phyloP scores from a whole-genome alignment of 1,140 invertebrate genomes.

The Aphaenogaster rudis region DNA sequence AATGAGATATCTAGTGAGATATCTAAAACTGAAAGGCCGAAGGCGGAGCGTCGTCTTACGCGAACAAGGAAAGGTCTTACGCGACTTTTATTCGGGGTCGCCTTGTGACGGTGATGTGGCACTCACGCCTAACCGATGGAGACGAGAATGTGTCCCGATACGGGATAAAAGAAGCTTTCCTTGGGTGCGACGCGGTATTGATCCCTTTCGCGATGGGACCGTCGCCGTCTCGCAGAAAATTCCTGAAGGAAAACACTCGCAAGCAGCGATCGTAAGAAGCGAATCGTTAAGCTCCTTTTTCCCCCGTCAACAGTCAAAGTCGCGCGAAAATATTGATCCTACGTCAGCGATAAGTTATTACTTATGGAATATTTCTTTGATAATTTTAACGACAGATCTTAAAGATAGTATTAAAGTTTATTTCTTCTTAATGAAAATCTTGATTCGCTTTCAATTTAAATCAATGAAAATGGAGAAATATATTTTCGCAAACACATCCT shows the following conservation, averaged over 20 bases:
- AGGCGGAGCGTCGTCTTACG: slow-evolving; percentile 10
- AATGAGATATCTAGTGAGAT: background rate
- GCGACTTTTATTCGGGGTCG: slow-evolving; percentile 43
- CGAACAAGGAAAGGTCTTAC: background rate
- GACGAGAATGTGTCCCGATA: slow-evolving; percentile 68
- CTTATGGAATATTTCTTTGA: background rate
- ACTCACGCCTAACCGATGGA: slow-evolving; percentile 64
- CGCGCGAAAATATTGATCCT: background rate
- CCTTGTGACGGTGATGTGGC: slow-evolving; percentile 50
- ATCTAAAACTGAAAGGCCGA: background rate
- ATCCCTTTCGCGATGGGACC: slow-evolving; percentile 63
- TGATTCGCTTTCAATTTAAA: background rate
- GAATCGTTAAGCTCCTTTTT: slow-evolving; percentile 42
- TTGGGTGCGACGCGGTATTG: slow-evolving; percentile 65
- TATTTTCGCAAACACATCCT: background rate
- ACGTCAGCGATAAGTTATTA: slow-evolving; percentile 7
- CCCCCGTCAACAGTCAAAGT: background rate
- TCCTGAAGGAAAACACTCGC: slow-evolving; percentile 62
- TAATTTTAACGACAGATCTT: background rate
- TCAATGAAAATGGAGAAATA: background rate
- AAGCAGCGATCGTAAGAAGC: slow-evolving; percentile 33
- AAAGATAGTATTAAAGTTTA: background rate
- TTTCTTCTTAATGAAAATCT: background rate
- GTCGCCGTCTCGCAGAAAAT: slow-evolving; percentile 28
- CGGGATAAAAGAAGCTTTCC: slow-evolving; percentile 68